Evolutionary conservation across 2,113 vertebrate species (phyloP).

Genomic region (Peromyscus californicus): DNA sequence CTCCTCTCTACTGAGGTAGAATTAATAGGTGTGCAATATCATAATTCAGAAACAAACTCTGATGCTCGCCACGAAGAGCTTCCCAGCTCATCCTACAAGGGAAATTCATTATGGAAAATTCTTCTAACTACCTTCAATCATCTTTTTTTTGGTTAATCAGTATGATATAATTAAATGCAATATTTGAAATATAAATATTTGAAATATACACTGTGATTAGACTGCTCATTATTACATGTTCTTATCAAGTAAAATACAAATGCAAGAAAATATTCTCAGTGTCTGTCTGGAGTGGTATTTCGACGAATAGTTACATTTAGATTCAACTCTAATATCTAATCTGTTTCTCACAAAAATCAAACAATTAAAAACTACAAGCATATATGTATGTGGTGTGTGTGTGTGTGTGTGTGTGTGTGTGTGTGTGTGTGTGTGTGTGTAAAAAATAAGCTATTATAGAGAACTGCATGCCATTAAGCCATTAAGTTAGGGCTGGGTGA

Average conservation of each 20-base stretch:
- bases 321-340: background rate
- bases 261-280: conserved; percentile 23
- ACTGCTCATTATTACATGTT: conserved; percentile 49
- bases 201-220: conserved; percentile 46
- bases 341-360: conserved; percentile 4
- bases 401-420: background rate
- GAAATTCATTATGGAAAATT: conserved; percentile 47
- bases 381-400: too few species aligned
- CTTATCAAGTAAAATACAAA: conserved; percentile 51
- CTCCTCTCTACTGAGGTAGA: conserved; percentile 8
- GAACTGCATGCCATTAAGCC: background rate
- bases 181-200: conserved; percentile 68
- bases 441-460: background rate
- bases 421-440: background rate
- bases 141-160: conserved; percentile 60
- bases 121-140: conserved; percentile 57
- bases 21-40: conserved; percentile 31
- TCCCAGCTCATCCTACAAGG: conserved; percentile 50
- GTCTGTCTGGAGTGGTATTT: conserved; percentile 36
- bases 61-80: background rate
- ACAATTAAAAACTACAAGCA: background rate
- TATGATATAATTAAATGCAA: conserved; percentile 64
- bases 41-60: conserved; percentile 72
- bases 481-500: background rate
- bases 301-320: background rate